Evolutionary conservation across 2,888 invertebrate species (phyloP).

Genomic region (Megaustenia siamemsis): DNA sequence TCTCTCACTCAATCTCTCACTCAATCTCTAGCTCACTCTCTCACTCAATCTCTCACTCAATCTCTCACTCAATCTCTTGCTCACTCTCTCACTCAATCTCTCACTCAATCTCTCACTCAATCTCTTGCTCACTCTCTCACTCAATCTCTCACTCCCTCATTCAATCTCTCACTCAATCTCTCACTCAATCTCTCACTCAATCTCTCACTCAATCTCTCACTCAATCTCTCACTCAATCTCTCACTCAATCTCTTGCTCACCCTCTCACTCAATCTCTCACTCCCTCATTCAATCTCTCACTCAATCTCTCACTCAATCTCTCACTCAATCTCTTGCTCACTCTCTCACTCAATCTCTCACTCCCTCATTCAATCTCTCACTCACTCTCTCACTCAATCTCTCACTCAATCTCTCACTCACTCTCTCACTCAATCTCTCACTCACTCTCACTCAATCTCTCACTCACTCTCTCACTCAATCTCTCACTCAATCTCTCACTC

Average conservation of each 20-base stretch:
- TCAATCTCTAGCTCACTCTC: not conserved
- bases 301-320: not conserved
- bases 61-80: slow-evolving; percentile 3
- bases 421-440: not conserved
- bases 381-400: slow-evolving; percentile 26
- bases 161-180: not conserved
- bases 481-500: not conserved
- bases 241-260: not conserved
- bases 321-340: slow-evolving; percentile 16
- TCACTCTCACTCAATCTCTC: not conserved
- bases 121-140: slow-evolving; percentile 21
- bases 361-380: not conserved
- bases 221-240: not conserved
- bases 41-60: not conserved
- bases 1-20: not conserved
- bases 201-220: not conserved
- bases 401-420: not conserved
- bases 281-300: not conserved
- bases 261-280: slow-evolving; percentile 6
- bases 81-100: not conserved
- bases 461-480: slow-evolving; percentile 6
- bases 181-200: slow-evolving; percentile 2
- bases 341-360: not conserved
- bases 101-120: not conserved
- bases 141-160: not conserved